Percentiles rank a stretch among this genome's conserved stretches.
Evolutionary conservation across 2,888 invertebrate genomes (phyloP).

Genomic region (Xanthorhoe spadicearia): DNA sequence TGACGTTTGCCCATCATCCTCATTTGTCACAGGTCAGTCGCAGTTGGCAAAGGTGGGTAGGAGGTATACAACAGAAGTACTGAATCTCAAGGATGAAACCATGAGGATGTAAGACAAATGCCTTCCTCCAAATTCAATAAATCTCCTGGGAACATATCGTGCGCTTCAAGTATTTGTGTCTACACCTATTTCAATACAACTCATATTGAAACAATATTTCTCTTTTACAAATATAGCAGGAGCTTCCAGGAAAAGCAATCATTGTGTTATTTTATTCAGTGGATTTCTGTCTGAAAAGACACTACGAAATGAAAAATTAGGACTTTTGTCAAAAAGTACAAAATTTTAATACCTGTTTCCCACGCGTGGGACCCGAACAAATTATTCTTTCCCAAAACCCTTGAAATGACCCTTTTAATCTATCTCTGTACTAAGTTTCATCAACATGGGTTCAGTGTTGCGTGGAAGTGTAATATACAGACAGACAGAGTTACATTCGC

Average conservation of each 20-base stretch:
- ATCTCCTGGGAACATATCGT: slow-evolving; percentile 10
- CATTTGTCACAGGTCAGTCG: no score
- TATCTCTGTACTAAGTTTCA: no score
- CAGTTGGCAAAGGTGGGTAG: no score
- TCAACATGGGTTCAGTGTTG: no score
- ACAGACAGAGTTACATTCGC: no score
- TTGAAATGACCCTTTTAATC: no score
- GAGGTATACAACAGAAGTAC: background rate
- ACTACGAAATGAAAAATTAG: background rate
- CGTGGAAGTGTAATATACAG: no score
- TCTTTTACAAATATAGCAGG: background rate
- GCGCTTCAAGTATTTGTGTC: slow-evolving; percentile 8
- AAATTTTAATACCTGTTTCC: no score
- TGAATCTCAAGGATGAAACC: background rate
- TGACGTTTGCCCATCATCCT: no score
- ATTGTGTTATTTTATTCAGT: background rate
- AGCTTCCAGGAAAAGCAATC: background rate
- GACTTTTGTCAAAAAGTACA: no score
- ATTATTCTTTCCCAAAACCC: no score
- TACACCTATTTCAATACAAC: slow-evolving; percentile 8
- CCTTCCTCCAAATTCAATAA: slow-evolving; percentile 13
- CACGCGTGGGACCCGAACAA: no score
- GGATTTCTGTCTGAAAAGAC: background rate
- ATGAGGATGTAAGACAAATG: background rate
- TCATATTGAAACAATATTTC: slow-evolving; percentile 12